These are phyloP conservation scores for Mesocentrotus franciscanus DNA, from an alignment of 53 echinoderm and acorn worm genomes.

Conservation along the genomic window DNA sequence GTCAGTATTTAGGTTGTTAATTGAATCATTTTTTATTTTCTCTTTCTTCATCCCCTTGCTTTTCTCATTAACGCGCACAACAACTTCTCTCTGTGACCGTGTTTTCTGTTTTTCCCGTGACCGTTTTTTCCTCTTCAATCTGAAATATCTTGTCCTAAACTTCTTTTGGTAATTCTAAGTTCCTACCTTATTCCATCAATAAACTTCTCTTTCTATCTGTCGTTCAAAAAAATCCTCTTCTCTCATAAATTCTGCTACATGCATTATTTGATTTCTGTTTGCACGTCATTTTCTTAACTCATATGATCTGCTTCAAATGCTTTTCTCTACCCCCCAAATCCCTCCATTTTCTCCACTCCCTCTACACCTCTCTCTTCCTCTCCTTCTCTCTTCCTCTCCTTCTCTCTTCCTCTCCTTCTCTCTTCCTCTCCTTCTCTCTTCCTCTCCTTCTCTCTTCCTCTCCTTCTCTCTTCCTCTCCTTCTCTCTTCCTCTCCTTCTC, in stretches of 20 bases:
- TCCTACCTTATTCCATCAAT: too few species aligned
- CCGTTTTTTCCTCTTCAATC: background rate
- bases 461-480: background rate
- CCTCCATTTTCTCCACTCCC: background rate
- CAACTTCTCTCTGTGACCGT: background rate
- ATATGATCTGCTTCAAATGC: background rate
- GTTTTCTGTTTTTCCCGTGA: background rate
- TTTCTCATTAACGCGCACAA: background rate
- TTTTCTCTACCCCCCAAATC: background rate
- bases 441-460: background rate
- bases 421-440: background rate
- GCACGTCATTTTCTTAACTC: too few species aligned
- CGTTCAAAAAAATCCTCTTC: too few species aligned
- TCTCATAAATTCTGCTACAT: too few species aligned
- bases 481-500: background rate
- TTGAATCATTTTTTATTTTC: slow-evolving; percentile 26
- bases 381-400: background rate
- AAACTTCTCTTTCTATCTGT: background rate
- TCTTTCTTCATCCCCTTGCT: slow-evolving; percentile 41
- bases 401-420: background rate
- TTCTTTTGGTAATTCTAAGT: background rate
- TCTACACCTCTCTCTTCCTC: background rate
- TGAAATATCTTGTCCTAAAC: background rate
- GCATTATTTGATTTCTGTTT: too few species aligned
- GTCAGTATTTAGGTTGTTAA: background rate